Base-by-base conservation (phyloP, 2,888 invertebrate species). In the Standfussiana lucernea region DNA sequence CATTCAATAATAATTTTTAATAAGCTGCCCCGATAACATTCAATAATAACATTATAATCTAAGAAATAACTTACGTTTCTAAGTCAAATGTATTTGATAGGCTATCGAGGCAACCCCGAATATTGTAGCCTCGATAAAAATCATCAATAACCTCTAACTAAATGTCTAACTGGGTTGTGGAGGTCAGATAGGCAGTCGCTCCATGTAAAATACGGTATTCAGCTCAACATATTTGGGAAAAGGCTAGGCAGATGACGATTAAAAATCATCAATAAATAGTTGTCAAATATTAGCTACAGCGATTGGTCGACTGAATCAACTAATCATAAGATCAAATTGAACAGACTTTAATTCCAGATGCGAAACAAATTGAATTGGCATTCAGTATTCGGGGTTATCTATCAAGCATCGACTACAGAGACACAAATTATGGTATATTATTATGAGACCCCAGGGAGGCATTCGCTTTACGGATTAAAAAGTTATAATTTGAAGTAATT, bases 401-500 rank as follows among this genome's bases (percentile, higher is more conserved):
- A n/a, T 6, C 15, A 71, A 37, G 21, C 2, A 13, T 24, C 13
- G 71, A 42, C 2, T 2, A 10, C 4, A 21, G 5, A 10, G 32
- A 59, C 32, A 59, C 59, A 61, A 3, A 28, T 28, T 18, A 56
- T 56, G 28, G 2, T 53, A 4, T 53, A 53, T 13, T 53, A 53
- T 2, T 2, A 13, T 0, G 8, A 59, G 18, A 18, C 15, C 13
- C 28, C n/a, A 15, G n/a, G n/a, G 3, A 15, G 1, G 15, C 6
- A 18, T 32, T 3, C 8, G 7, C 28, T 59, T 59, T 7, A 32
- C 18, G 2, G 1, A 35, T 21, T 35, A 8, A 59, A 32, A 59
- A 32, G 21, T 13, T 28, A 18, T 45, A 37, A 18, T 28, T 18
- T 3, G 0, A 24, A 13, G 15, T 78, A 83, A 86, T 88, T 82